Conservation (phyloP, 2,113 vertebrate species). For the Gorsachius goisagi region DNA sequence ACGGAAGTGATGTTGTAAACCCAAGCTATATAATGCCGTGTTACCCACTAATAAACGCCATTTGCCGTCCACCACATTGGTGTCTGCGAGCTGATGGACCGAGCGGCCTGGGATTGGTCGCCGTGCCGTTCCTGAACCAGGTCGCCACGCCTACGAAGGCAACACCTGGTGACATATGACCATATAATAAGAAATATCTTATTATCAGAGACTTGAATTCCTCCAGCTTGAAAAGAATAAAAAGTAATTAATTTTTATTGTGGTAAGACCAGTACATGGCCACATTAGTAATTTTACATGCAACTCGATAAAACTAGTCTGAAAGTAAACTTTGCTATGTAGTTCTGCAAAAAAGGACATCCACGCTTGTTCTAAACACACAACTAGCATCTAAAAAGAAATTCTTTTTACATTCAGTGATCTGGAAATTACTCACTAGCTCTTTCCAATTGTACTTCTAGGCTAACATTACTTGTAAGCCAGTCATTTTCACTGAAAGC, state of each 20-base stretch:
- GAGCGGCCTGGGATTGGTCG: too few species aligned
- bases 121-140: too few species aligned
- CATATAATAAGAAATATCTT: not conserved
- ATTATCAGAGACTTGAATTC: not conserved
- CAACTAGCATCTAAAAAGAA: not conserved
- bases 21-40: too few species aligned
- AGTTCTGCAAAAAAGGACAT: not conserved
- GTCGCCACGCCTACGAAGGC: too few species aligned
- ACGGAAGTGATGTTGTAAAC: too few species aligned
- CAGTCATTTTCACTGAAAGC: not conserved
- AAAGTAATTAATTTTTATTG: not conserved
- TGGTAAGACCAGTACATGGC: fast-evolving
- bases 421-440: not conserved
- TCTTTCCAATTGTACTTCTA: not conserved
- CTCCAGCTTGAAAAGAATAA: not conserved
- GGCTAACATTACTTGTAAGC: fast-evolving
- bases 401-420: not conserved
- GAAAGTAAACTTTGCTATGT: not conserved
- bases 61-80: too few species aligned
- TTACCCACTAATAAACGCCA: too few species aligned
- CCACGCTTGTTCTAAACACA: not conserved
- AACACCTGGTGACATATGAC: not conserved
- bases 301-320: not conserved
- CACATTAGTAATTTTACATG: not conserved
- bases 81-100: too few species aligned